A percentile compares a stretch with the other conserved stretches of the same genome.
phyloP scores from a whole-genome alignment of 2,797 vertebrate species.

The Dicrostonyx torquatus region DNA sequence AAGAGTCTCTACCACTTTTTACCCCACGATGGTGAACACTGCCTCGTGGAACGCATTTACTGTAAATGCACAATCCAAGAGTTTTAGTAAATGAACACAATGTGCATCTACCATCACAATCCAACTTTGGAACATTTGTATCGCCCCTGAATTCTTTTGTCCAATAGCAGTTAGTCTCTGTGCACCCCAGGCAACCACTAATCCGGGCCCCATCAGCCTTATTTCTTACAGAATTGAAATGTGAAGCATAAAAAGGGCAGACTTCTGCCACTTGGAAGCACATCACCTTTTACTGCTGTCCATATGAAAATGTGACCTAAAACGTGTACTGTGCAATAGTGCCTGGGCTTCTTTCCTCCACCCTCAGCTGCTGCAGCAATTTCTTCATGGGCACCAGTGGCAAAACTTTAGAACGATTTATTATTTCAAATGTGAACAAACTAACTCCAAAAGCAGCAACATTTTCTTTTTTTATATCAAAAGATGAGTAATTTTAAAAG shows the following conservation, averaged over 20 bases:
- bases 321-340: not conserved
- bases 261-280: not conserved
- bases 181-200: not conserved
- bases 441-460: conserved; percentile 26
- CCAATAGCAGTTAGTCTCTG: not conserved
- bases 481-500: conserved; percentile 41
- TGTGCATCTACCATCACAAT: not conserved
- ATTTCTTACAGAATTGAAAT: not conserved
- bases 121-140: not conserved
- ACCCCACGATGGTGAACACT: not conserved
- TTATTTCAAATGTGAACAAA: conserved; percentile 45
- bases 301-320: not conserved
- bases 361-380: not conserved
- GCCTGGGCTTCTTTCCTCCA: not conserved
- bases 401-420: conserved; percentile 24
- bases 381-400: not conserved
- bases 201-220: not conserved
- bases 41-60: not conserved
- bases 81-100: not conserved
- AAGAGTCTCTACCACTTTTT: not conserved
- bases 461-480: not conserved
- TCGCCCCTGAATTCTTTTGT: not conserved
- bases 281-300: not conserved
- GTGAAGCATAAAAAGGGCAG: not conserved
- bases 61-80: not conserved